Percentiles rank a stretch among this genome's conserved stretches.
Conservation (phyloP, 2,888 invertebrate species). For the Strigamia crassipes region DNA sequence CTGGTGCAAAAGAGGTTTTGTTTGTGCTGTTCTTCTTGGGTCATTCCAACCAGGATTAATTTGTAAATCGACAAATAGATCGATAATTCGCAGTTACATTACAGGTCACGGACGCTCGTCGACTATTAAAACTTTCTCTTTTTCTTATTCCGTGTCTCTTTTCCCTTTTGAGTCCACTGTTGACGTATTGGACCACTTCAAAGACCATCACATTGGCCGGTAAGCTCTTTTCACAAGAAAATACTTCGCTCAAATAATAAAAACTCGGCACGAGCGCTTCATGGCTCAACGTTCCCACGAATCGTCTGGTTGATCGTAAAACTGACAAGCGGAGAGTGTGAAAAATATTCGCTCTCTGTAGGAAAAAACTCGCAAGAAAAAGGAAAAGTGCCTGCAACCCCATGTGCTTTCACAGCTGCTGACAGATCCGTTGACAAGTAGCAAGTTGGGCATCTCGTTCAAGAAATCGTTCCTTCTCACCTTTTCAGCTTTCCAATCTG, state of each 20-base stretch:
- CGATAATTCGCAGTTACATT: neutral
- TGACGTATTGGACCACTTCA: conserved; percentile 34
- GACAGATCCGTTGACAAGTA: conserved; percentile 34
- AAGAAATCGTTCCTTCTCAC: neutral
- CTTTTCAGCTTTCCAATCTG: neutral
- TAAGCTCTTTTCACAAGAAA: conserved; percentile 33
- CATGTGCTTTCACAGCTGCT: conserved; percentile 24
- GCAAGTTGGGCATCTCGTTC: neutral
- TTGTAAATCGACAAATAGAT: conserved; percentile 26
- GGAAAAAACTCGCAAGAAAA: conserved; percentile 16
- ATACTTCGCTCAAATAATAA: conserved; percentile 34
- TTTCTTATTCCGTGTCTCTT: neutral
- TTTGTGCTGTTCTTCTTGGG: neutral
- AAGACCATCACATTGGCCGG: conserved; percentile 28
- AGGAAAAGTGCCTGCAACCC: conserved; percentile 24
- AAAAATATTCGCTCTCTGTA: conserved; percentile 26
- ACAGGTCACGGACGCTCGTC: neutral
- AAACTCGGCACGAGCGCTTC: conserved; percentile 37
- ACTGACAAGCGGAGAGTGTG: conserved; percentile 37
- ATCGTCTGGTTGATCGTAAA: conserved; percentile 37
- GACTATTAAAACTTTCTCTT: neutral
- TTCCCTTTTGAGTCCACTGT: neutral
- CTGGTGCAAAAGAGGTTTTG: conserved; percentile 12
- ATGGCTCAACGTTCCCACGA: conserved; percentile 34
- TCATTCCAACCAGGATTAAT: conserved; percentile 6